Conservation (phyloP, 30 jellyfish, hydroid and myxozoan species). For the Cassiopea andromeda region DNA sequence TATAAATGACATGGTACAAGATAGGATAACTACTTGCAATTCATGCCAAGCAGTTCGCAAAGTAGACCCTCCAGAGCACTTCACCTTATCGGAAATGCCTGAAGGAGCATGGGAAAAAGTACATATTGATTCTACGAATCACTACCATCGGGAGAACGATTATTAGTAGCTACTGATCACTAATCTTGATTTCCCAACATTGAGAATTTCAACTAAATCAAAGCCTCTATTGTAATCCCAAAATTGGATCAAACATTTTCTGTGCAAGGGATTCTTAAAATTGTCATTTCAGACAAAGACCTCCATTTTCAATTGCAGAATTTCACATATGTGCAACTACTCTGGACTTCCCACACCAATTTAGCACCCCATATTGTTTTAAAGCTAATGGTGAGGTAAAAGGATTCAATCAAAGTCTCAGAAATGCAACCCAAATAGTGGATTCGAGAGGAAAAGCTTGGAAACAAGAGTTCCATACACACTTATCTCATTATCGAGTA, state of each 20-base stretch:
- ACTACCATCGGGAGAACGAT: not conserved
- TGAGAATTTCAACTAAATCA: slow-evolving; percentile 21
- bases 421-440: slow-evolving; percentile 26
- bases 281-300: slow-evolving; percentile 46
- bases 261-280: slow-evolving; percentile 30
- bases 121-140: not conserved
- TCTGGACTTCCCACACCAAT: slow-evolving; percentile 26
- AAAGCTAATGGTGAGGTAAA: slow-evolving; percentile 64
- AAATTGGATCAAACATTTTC: slow-evolving; percentile 36
- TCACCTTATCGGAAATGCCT: slow-evolving; percentile 17
- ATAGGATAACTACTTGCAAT: slow-evolving; percentile 14
- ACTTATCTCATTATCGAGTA: slow-evolving; percentile 30
- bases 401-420: slow-evolving; percentile 13
- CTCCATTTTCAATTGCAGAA: slow-evolving; percentile 38
- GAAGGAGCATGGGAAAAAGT: slow-evolving; percentile 30
- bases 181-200: not conserved
- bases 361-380: slow-evolving; percentile 41
- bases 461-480: slow-evolving; percentile 37
- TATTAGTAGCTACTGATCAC: not conserved
- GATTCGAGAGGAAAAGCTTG: slow-evolving; percentile 35
- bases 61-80: slow-evolving; percentile 3
- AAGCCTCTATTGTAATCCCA: slow-evolving; percentile 35
- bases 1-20: slow-evolving; percentile 15
- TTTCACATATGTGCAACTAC: slow-evolving; percentile 14
- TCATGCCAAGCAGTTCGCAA: slow-evolving; percentile 61